Percentiles rank a stretch among this genome's conserved stretches.
Conservation (phyloP, 2,797 vertebrate genomes). For the Salarias fasciatus region DNA sequence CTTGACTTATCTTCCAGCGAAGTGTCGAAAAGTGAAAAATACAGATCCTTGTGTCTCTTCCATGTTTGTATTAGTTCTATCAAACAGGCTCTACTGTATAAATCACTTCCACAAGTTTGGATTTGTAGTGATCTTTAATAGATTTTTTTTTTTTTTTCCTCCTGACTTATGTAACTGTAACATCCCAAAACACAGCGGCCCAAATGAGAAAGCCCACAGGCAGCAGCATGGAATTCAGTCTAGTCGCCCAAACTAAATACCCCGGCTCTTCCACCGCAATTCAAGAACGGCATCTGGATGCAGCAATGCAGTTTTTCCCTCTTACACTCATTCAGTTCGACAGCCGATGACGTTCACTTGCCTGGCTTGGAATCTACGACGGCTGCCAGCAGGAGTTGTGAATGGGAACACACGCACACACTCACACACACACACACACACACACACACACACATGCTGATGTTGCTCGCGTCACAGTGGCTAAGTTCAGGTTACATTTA, state of each 20-base stretch:
- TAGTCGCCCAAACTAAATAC: constrained; percentile 60
- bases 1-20: not conserved
- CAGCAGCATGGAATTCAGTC: constrained; percentile 53
- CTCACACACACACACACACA: constrained; percentile 37
- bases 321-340: constrained; percentile 73
- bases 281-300: constrained; percentile 71
- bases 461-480: constrained; percentile 65
- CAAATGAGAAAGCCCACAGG: constrained; percentile 42
- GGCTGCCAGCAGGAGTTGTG: constrained; percentile 75
- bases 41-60: too few relatives aligned
- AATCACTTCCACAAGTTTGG: not conserved
- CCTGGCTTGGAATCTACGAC: constrained; percentile 68
- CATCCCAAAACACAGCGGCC: constrained; percentile 35
- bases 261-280: constrained; percentile 57
- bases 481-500: constrained; percentile 74
- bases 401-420: constrained; percentile 63
- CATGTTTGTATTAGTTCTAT: constrained; percentile 1
- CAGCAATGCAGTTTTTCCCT: constrained; percentile 66
- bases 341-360: constrained; percentile 68
- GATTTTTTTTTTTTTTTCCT: constrained; percentile 4
- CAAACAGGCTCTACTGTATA: not conserved
- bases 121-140: not conserved
- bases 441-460: constrained; percentile 56
- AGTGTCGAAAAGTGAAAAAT: not conserved
- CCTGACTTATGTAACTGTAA: constrained; percentile 25